Percentiles rank a stretch among this genome's conserved stretches.
Evolutionary conservation across 2,888 invertebrate species (phyloP).

Genomic region (Asteroscopus sphinx): DNA sequence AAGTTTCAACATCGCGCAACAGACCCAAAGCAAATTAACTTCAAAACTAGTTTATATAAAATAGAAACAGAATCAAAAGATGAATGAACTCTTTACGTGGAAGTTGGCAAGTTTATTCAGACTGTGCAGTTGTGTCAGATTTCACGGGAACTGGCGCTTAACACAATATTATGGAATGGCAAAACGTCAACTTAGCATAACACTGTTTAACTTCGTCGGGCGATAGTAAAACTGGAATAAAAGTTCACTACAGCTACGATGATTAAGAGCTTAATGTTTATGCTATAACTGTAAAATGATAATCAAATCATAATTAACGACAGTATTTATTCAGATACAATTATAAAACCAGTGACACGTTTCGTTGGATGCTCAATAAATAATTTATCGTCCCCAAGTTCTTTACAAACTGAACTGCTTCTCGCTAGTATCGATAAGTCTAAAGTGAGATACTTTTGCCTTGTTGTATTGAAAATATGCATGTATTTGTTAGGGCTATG

Average conservation of each 20-base stretch:
- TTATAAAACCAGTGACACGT: conserved; percentile 28
- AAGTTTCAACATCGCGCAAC: conserved; percentile 19
- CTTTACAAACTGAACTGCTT: conserved; percentile 48
- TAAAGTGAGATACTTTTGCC: conserved; percentile 37
- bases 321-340: conserved; percentile 11
- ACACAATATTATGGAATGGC: conserved; percentile 83
- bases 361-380: conserved; percentile 33
- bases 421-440: conserved; percentile 45
- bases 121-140: conserved; percentile 79
- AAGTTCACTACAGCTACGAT: conserved; percentile 41
- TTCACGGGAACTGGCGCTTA: conserved; percentile 77
- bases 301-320: neutral
- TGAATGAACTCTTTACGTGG: conserved; percentile 67
- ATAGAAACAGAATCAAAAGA: conserved; percentile 60
- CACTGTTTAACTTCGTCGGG: conserved; percentile 74
- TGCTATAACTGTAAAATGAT: conserved; percentile 7
- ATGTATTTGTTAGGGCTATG: conserved; percentile 11
- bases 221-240: conserved; percentile 67
- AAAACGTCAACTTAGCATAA: conserved; percentile 81
- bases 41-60: conserved; percentile 42
- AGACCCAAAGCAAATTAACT: conserved; percentile 44
- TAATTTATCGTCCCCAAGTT: conserved; percentile 43
- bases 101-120: conserved; percentile 79
- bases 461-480: conserved; percentile 32
- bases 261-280: conserved; percentile 26